Evolutionary conservation across 2,797 vertebrate genomes (phyloP).

Genomic region (Micrastur ruficollis): DNA sequence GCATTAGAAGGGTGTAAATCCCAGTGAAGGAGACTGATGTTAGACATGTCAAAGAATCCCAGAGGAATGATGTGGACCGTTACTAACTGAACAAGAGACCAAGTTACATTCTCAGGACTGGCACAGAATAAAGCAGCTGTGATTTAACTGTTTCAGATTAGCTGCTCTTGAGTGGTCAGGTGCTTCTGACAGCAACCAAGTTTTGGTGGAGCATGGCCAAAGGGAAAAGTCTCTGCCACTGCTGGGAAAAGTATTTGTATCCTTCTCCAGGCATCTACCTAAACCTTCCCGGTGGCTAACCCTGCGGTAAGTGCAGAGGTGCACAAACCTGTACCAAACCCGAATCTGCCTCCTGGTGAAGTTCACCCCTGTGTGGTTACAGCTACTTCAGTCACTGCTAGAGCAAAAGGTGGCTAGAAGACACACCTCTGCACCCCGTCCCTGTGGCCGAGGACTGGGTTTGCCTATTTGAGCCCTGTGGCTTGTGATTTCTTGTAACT

Average conservation of each 20-base stretch:
- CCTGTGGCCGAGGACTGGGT: accelerated
- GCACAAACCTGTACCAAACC: neutral
- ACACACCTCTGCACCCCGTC: accelerated
- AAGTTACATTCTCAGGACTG: neutral
- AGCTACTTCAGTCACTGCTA: neutral
- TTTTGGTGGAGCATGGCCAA: neutral
- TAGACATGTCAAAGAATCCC: neutral
- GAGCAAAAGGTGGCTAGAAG: neutral
- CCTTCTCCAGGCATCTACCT: neutral
- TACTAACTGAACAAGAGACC: neutral
- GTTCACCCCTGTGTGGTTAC: neutral
- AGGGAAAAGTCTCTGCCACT: neutral
- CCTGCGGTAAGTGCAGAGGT: neutral
- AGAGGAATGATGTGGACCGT: neutral
- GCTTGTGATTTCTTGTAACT: neutral
- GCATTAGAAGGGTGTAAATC: neutral
- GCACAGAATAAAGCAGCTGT: neutral
- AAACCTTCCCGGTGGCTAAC: neutral
- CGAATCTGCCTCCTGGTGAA: neutral
- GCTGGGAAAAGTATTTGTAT: neutral
- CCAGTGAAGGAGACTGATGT: neutral
- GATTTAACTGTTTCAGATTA: neutral
- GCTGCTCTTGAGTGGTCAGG: neutral
- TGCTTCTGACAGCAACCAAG: neutral
- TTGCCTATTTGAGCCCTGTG: accelerated